phyloP scores from a whole-genome alignment of 2,888 invertebrate genomes.

The Lycaena phlaeas region DNA sequence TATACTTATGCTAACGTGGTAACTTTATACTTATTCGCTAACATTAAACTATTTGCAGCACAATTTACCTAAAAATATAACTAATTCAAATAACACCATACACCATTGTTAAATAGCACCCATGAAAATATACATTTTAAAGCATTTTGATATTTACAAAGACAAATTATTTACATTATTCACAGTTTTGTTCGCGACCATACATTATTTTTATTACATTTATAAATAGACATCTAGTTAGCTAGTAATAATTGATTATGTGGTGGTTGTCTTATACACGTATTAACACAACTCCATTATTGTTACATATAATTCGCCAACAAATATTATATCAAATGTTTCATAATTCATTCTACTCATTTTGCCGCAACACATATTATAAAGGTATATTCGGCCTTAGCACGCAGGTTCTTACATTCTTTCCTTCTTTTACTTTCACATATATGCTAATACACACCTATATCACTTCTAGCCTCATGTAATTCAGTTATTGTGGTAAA shows the following conservation, averaged over 20 bases:
- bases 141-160: conserved; percentile 43
- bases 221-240: conserved; percentile 15
- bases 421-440: background rate
- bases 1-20: conserved; percentile 48
- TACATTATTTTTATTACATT: background rate
- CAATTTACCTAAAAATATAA: conserved; percentile 23
- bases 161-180: conserved; percentile 40
- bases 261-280: conserved; percentile 53
- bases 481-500: conserved; percentile 1
- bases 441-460: background rate
- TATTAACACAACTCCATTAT: conserved; percentile 49
- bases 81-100: conserved; percentile 44
- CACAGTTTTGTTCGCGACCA: conserved; percentile 36
- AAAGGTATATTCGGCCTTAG: too few species aligned
- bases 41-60: conserved; percentile 24
- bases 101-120: conserved; percentile 69
- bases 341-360: too few species aligned
- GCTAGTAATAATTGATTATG: conserved; percentile 28
- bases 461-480: background rate
- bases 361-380: too few species aligned
- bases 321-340: too few species aligned
- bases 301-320: background rate
- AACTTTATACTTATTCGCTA: conserved; percentile 48
- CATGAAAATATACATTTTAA: conserved; percentile 64
- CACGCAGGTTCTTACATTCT: too few species aligned